Evolutionary conservation across 2,888 invertebrate species (phyloP), one percentile per base, ranked within the genome.

Genomic region (Orthosia incerta): DNA sequence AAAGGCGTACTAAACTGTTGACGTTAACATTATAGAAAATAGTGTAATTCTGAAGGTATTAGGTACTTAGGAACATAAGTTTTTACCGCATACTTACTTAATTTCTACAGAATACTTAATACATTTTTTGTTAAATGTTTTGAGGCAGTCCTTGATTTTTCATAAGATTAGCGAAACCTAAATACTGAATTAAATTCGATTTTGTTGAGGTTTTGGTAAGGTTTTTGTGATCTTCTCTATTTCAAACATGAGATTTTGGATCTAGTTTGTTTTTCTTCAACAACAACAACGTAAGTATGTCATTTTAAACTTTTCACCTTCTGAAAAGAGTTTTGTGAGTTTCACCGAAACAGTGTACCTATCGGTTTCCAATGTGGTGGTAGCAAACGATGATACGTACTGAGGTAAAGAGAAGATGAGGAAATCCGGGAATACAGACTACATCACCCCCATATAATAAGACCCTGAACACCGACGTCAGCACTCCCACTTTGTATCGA

Each of bases 401-500:
- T 39, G 7, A 39, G 39, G 39, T 39, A 39, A 9, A 7, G 39
- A 39, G 39, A 39, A 2, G 18, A 62, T 55, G 7, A 69, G 48
- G 31, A 82, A 57, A 77, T 59, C 23, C 31, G 46, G 56, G 59
- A 71, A 73, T 57, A 71, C 12, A 57, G 45, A 73, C 70, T 68
- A 59, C 79, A 82, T 83, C 70, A 73, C 53, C 80, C 66, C 53
- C 48, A 18, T 67, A 57, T 59, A 45, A n/a, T 60, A 70, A 82
- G 31, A 67, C 65, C 75, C 62, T 69, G 75, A 75, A 39, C 50
- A 62, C 53, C n/a, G 57, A 80, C 71, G 71, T 74, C 81, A 80
- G 55, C 53, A 80, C 71, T 62, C 71, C 73, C 81, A 84, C 80
- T 80, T 62, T 68, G 60, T 70, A 74, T 83, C 53, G 59, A 82